Conservation (phyloP, 2,797 vertebrate species). For the Rhinophrynus dorsalis region DNA sequence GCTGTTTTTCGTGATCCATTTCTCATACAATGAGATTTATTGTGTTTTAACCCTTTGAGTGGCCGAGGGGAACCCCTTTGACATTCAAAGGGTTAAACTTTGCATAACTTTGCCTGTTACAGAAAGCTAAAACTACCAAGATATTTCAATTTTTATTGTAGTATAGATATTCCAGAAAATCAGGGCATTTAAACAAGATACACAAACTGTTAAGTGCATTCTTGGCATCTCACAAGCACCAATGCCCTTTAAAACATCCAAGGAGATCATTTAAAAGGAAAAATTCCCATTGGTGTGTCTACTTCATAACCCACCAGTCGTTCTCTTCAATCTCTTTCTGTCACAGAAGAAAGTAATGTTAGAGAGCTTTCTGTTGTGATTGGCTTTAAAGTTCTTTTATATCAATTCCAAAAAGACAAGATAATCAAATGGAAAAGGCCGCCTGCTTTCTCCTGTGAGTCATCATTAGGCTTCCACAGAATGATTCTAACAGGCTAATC, state of each 20-base stretch:
- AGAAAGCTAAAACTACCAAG: neutral
- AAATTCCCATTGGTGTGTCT: constrained; percentile 6
- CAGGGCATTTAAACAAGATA: constrained; percentile 10
- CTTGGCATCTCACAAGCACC: constrained; percentile 22
- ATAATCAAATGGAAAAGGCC: constrained; percentile 34
- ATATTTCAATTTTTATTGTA: constrained; percentile 15
- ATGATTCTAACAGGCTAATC: constrained; percentile 19
- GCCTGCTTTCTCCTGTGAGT: constrained; percentile 20
- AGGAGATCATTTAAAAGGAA: constrained; percentile 22
- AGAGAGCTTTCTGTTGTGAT: constrained; percentile 19
- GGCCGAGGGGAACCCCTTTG: no score
- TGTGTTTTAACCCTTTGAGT: no score
- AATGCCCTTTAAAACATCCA: neutral
- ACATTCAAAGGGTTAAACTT: no score
- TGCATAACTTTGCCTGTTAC: neutral
- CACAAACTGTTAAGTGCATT: constrained; percentile 34
- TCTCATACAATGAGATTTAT: no score
- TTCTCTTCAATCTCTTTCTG: constrained; percentile 1
- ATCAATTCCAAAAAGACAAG: constrained; percentile 24
- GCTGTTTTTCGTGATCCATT: constrained; percentile 3
- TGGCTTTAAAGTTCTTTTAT: constrained; percentile 20
- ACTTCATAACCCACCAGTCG: constrained; percentile 4
- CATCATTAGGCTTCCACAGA: constrained; percentile 31
- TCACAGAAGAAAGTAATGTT: constrained; percentile 10
- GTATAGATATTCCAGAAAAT: neutral